Evolutionary conservation across 2,888 invertebrate genomes (phyloP).

Genomic region (Synergus itoensis): DNA sequence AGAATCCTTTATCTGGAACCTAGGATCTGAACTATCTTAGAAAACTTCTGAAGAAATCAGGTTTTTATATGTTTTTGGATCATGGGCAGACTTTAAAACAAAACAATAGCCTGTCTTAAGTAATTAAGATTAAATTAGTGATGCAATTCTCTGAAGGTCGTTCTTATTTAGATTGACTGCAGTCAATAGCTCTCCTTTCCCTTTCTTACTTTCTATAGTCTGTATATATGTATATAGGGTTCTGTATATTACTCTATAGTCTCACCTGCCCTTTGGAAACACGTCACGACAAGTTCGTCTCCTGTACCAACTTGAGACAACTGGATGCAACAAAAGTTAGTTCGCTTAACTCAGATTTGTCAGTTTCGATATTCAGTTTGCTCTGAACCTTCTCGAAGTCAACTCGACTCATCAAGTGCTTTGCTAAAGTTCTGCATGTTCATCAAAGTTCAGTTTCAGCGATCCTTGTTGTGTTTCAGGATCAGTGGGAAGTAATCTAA

Average conservation of each 20-base stretch:
- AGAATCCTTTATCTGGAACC: constrained; percentile 19
- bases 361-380: constrained; percentile 11
- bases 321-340: not conserved
- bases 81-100: not conserved
- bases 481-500: not conserved
- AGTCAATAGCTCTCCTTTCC: constrained; percentile 11
- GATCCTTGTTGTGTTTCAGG: not conserved
- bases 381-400: constrained; percentile 7
- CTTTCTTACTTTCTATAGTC: not conserved
- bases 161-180: not conserved
- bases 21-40: not conserved
- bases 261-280: constrained; percentile 32
- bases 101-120: not conserved
- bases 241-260: not conserved
- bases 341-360: not conserved
- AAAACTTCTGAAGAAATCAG: not conserved
- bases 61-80: not conserved
- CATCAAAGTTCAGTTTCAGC: not conserved
- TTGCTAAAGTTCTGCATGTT: not conserved
- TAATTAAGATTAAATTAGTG: constrained; percentile 1
- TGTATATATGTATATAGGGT: not conserved
- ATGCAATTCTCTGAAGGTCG: constrained; percentile 3
- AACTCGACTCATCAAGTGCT: not conserved
- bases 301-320: constrained; percentile 7
- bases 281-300: constrained; percentile 32